These are phyloP conservation scores for Nettapus auritus DNA, from an alignment of 2,113 vertebrate genomes.

Conservation along the genomic window DNA sequence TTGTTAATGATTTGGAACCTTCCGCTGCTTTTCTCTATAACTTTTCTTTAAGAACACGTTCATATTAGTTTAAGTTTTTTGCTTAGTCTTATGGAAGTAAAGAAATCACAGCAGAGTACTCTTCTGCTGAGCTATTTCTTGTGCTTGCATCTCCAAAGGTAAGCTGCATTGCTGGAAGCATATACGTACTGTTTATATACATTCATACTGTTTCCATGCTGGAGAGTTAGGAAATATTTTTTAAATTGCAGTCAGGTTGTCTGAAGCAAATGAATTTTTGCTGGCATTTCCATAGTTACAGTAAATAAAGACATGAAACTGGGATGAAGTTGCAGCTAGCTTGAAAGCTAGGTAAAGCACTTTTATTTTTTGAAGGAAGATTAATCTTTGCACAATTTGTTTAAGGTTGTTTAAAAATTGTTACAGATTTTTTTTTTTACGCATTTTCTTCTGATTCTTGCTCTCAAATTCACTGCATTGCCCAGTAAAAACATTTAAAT, in stretches of 20 bases:
- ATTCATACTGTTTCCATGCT: neutral
- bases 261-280: neutral
- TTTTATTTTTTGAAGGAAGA: neutral
- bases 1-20: slow-evolving; percentile 33
- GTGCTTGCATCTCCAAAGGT: neutral
- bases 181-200: neutral
- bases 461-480: neutral
- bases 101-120: neutral
- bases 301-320: neutral
- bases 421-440: neutral
- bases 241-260: neutral
- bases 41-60: slow-evolving; percentile 3
- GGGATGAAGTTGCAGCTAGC: neutral
- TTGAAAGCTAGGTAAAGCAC: neutral
- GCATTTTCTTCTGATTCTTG: neutral
- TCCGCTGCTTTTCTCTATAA: neutral
- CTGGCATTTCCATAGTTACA: neutral
- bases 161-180: neutral
- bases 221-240: neutral
- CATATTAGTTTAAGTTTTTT: neutral
- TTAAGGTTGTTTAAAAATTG: neutral
- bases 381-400: neutral
- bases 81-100: neutral
- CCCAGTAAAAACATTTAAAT: neutral
- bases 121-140: neutral